phyloP scores from a whole-genome alignment of 2,113 vertebrate species.

The Pyxicephalus adspersus region DNA sequence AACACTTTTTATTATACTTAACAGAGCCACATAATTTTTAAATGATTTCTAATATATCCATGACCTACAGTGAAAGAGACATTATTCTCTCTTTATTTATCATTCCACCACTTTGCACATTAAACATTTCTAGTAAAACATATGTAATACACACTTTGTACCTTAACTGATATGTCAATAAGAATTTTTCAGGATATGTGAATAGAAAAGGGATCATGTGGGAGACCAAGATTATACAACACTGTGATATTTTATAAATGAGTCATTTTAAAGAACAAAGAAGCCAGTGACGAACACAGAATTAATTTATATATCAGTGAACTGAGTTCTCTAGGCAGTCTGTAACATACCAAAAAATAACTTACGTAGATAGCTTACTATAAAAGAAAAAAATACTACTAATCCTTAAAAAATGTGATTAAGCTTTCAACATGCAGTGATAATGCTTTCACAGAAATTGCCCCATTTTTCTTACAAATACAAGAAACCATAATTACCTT shows the following conservation, averaged over 20 bases:
- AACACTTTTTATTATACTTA: background rate
- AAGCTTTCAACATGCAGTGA: background rate
- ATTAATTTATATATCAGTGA: constrained; percentile 13
- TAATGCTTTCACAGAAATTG: background rate
- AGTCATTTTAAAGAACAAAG: constrained; percentile 37
- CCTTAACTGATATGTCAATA: background rate
- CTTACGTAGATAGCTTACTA: background rate
- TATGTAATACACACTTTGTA: background rate
- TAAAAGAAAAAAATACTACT: background rate
- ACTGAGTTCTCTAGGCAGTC: background rate
- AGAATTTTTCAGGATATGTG: background rate
- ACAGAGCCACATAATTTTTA: background rate
- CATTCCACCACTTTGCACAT: background rate
- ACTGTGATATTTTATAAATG: constrained; percentile 45
- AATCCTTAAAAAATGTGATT: too few species aligned
- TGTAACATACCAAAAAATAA: constrained; percentile 3
- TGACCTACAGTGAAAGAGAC: background rate
- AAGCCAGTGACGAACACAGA: constrained; percentile 6
- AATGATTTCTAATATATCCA: background rate
- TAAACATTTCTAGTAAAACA: background rate
- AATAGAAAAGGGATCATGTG: background rate
- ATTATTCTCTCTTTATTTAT: background rate
- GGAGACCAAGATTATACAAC: constrained; percentile 3
- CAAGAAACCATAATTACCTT: too few species aligned
- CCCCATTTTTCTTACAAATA: too few species aligned